Base-by-base conservation (phyloP, 2,888 invertebrate species). In the Stenolophus ochropezus region DNA sequence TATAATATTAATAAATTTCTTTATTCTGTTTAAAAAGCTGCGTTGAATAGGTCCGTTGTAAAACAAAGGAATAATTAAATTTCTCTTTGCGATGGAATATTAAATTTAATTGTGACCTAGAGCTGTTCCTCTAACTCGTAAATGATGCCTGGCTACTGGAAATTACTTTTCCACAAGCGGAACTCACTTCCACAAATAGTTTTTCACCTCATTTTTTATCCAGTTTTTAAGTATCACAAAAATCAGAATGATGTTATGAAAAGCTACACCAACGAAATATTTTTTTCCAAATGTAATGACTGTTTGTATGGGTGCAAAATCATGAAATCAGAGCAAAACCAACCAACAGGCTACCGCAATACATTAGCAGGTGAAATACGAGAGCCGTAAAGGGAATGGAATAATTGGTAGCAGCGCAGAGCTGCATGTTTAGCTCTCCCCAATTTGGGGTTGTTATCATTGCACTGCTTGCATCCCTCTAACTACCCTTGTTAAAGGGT, bases 1-100 rank as follows among this genome's bases (percentile, higher is more conserved):
- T 65, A 58, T 77, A 77, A 77, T 77, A 77, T 77, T 77, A 77
- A 77, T 77, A 77, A 65, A 65, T 77, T 77, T 77, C 77, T 61
- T 77, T 49, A 61, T 61, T 77, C 77, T 49, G 51, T 23, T 77
- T 77, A 76, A 58, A 76, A 76, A 49, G 71, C 20, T 49, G 18
- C 42, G 53, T 18, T 51, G 51, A 75, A 75, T 75, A 51, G 74
- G 25, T 49, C 21, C 53, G 51, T 23, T 11, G 16, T 21, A 65
- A 77, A 77, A 42, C 61, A 61, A 65, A 65, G 23, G 77, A 20
- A 77, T 49, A 65, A 77, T 65, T 77, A 49, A 77, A 77, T 47
- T 77, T 42, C 65, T 20, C n/a, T 47, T 56, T 16, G 56, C 20
- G 56, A 47, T 61, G 65, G 77, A 77, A 77, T 65, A 77, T 65